Evolutionary conservation across 1,140 invertebrate genomes (phyloP), one percentile per base, ranked within the genome.

Genomic region (Drosophila trapezifrons): DNA sequence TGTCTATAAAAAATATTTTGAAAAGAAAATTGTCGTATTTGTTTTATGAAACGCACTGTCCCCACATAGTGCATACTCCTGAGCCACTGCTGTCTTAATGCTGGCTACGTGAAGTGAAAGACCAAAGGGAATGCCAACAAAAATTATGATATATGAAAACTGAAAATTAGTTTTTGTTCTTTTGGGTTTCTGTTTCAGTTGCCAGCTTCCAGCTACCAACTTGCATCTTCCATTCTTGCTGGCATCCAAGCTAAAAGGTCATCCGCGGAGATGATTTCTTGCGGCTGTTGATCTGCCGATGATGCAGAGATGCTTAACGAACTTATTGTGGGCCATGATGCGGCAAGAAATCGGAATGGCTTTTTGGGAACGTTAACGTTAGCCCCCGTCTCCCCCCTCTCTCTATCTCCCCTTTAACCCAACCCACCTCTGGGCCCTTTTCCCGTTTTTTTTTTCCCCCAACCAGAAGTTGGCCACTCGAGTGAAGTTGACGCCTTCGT

Each of bases 321-420:
- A 83, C 84, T 54, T 64, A 83, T 83, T 86, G 79, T 79, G 63
- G 76, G 71, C 56, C 76, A 87, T 85, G 82, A 86, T 86, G 82
- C 63, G 71, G 82, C 82, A 86, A 76, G 52, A 87, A 73, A 87
- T 87, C 63, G 54, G 76, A 83, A 89, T 89, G 62, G 60, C 62
- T 66, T 69, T 69, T 69, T 51, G 62, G 65, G 46, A 66, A 69
- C 37, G 27, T 54, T 52, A 52, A 52, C 49, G 32, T 20, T 52
- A 15, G 5, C 13, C 27, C 49, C 49, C 65, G 1, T 4, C 17
- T 5, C 62, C 45, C 18, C 13, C n/a, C 49, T n/a, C 17, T 15
- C 37, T 37, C 38, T 45, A n/a, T 5, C 62, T n/a, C 6, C 18
- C 10, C 22, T 20, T 37, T 38, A 38, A 38, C 38, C 58, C 43